Evolutionary conservation across 2,113 vertebrate genomes (phyloP), one percentile per base, ranked within the genome.

Genomic region (Myotis davidii): DNA sequence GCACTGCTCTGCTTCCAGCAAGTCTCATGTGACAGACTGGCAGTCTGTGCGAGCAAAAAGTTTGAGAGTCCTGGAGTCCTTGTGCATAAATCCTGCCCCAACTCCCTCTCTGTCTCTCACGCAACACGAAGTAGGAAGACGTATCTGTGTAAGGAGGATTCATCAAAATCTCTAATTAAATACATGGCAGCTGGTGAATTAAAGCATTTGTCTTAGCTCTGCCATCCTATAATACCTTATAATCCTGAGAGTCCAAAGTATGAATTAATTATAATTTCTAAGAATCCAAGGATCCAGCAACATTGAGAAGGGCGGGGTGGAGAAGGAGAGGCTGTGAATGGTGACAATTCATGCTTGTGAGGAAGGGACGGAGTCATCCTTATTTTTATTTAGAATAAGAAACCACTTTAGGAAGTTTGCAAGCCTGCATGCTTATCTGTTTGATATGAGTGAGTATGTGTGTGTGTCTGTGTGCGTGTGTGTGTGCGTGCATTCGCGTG

Each of bases 161-260:
- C 97, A 96, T 98, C 96, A 97, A 95, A 98, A 98, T 98, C 98
- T 98, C 98, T 98, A 98, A 98, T 98, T 98, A 98, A 98, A 98
- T 98, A 98, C 98, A 98, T 96, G 97, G 97, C 98, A 98, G 98
- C 98, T 98, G 98, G 97, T 97, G 98, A 98, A 98, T 98, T 98
- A 98, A 97, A 98, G 98, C 96, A 93, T 98, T 98, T 98, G 98
- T 98, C 98, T 98, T 98, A 93, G 98, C 0, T 3, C 97, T 98
- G 96, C 97, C 97, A 97, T 98, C 95, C 94, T 98, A 79, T 98
- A 98, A 98, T 98, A 96, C 98, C 98, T 98, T 95, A 98, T 98
- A 98, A 98, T 98, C 98, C 98, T 98, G 73, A 96, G 97, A 98
- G 98, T 98, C 98, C 98, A 96, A 97, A 98, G 97, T 97, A 98